Percentiles rank a stretch among this genome's conserved stretches.
These are phyloP conservation scores for Umimayanthus kanabou DNA, from an alignment of 92 coral and sea anemone species.

Conservation along the genomic window DNA sequence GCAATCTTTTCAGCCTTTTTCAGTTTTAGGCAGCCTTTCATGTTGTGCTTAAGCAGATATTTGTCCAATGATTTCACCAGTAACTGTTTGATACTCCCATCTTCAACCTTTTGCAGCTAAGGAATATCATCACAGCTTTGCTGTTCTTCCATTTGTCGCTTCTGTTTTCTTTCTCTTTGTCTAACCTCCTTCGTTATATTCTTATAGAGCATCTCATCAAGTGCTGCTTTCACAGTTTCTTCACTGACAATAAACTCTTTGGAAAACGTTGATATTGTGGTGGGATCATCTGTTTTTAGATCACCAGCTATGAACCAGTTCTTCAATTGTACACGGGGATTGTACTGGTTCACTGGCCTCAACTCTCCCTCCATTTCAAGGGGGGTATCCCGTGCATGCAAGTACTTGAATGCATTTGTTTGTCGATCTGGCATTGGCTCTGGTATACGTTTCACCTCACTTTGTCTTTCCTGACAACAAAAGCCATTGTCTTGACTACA, in stretches of 20 bases:
- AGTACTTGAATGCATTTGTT: background rate
- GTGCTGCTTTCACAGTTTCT: conserved; percentile 31
- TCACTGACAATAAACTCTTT: conserved; percentile 32
- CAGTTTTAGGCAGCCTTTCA: conserved; percentile 38
- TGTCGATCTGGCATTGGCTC: conserved; percentile 31
- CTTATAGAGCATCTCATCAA: conserved; percentile 38
- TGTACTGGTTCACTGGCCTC: conserved; percentile 41
- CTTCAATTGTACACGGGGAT: conserved; percentile 35
- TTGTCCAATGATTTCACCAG: conserved; percentile 35
- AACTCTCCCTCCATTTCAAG: conserved; percentile 24
- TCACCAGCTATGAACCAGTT: background rate
- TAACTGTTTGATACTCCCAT: conserved; percentile 32
- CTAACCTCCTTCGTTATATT: background rate
- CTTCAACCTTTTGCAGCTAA: conserved; percentile 41
- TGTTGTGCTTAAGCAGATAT: conserved; percentile 38
- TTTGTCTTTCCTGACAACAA: conserved; percentile 24
- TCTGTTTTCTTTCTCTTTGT: conserved; percentile 30
- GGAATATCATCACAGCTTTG: conserved; percentile 42
- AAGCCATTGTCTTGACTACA: background rate
- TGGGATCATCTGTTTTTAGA: conserved; percentile 6
- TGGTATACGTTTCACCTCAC: conserved; percentile 3
- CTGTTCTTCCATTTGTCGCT: conserved; percentile 21
- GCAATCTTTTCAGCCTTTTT: conserved; percentile 41
- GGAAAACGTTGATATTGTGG: conserved; percentile 15
- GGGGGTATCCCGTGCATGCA: conserved; percentile 35